These are phyloP conservation scores for Pseudeuparius sepicola DNA, from an alignment of 2,888 invertebrate genomes.

Conservation along the genomic window DNA sequence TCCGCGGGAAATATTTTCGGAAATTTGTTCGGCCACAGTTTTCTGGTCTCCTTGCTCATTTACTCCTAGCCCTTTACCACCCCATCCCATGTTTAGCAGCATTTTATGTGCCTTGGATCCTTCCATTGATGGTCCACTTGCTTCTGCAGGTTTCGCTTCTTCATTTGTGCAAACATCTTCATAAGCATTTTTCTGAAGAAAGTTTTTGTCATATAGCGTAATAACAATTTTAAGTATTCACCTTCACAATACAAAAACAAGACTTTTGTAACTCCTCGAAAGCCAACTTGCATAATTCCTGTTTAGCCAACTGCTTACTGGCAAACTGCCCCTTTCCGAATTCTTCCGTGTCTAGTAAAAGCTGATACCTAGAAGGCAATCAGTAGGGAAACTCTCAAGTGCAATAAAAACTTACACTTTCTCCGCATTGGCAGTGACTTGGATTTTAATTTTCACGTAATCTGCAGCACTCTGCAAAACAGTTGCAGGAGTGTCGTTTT, in stretches of 20 bases:
- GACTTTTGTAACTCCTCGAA: slow-evolving; percentile 24
- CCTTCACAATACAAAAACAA: slow-evolving; percentile 26
- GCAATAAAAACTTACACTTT: too few relatives aligned
- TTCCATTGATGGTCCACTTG: slow-evolving; percentile 17
- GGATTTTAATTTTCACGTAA: too few relatives aligned
- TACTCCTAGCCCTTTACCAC: slow-evolving; percentile 28
- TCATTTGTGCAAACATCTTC: slow-evolving; percentile 26
- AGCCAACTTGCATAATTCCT: slow-evolving; percentile 24
- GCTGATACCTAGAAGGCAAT: too few relatives aligned
- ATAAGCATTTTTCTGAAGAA: slow-evolving; percentile 23
- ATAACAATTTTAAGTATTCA: too few relatives aligned
- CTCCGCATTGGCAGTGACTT: too few relatives aligned
- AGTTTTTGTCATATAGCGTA: neutral
- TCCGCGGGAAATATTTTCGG: slow-evolving; percentile 26
- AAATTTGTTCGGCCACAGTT: slow-evolving; percentile 26
- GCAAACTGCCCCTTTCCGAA: slow-evolving; percentile 16
- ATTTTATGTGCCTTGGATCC: slow-evolving; percentile 28
- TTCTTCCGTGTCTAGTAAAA: slow-evolving; percentile 19
- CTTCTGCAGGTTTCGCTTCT: slow-evolving; percentile 11
- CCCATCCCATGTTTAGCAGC: slow-evolving; percentile 32
- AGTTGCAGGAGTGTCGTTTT: slow-evolving; percentile 13
- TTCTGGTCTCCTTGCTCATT: slow-evolving; percentile 29
- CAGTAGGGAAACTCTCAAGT: too few relatives aligned
- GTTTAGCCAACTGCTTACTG: slow-evolving; percentile 23
- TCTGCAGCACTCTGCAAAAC: slow-evolving; percentile 16